Conservation (phyloP, 2,797 vertebrate species). For the Megalops cyprinoides region DNA sequence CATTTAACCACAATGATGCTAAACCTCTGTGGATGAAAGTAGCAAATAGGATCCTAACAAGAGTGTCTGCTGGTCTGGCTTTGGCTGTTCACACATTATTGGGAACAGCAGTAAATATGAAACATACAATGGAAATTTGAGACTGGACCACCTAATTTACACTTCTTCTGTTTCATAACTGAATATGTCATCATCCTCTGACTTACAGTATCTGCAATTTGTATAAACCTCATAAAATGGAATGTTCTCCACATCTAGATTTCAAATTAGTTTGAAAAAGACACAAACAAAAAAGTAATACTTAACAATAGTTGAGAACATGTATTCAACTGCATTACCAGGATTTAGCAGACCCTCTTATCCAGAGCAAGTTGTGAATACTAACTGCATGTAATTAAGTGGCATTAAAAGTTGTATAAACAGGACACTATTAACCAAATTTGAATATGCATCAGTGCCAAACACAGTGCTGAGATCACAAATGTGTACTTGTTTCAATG, state of each 20-base stretch:
- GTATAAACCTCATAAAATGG: too few species aligned
- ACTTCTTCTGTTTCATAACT: not conserved
- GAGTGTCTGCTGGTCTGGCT: not conserved
- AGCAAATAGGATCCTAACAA: not conserved
- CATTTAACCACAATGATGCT: conserved; percentile 10
- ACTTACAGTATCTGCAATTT: not conserved
- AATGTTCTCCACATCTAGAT: conserved; percentile 25
- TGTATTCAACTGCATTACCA: too few species aligned
- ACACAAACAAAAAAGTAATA: conserved; percentile 23
- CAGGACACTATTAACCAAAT: too few species aligned
- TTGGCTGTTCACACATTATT: not conserved
- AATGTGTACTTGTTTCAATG: too few species aligned
- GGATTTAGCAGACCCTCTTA: too few species aligned
- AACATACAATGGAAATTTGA: not conserved
- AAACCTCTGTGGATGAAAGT: not conserved
- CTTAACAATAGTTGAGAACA: too few species aligned
- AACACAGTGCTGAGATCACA: too few species aligned
- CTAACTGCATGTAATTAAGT: too few species aligned
- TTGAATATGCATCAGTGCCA: too few species aligned
- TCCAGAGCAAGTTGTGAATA: too few species aligned
- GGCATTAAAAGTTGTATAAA: too few species aligned
- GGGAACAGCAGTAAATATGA: conserved; percentile 22
- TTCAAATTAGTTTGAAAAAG: conserved; percentile 22
- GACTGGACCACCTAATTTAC: not conserved
- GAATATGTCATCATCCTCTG: too few species aligned